Conservation (phyloP, 2,888 invertebrate genomes). For the Chesias legatella region DNA sequence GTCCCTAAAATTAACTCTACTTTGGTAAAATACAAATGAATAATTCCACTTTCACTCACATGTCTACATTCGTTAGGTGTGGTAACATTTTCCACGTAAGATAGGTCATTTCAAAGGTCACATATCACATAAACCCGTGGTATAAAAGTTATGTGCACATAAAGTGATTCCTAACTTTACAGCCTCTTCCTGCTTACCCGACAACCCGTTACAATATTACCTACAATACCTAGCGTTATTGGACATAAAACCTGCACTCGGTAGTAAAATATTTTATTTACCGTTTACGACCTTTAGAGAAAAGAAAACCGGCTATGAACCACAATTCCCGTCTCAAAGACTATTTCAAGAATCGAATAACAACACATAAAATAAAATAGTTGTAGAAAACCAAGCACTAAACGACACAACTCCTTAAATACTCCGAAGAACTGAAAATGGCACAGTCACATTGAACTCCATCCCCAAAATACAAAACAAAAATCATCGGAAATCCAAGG, state of each 20-base stretch:
- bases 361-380: too few species aligned
- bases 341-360: constrained; percentile 3
- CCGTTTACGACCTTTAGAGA: constrained; percentile 50
- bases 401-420: neutral
- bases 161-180: constrained; percentile 39
- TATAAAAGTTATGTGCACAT: too few species aligned
- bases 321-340: constrained; percentile 13
- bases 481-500: constrained; percentile 27
- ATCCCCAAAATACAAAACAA: constrained; percentile 22
- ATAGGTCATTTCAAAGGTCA: neutral
- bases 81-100: too few species aligned
- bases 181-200: constrained; percentile 55
- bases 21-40: too few species aligned
- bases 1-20: too few species aligned
- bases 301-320: constrained; percentile 31
- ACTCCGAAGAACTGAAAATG: constrained; percentile 1
- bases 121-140: too few species aligned
- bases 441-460: constrained; percentile 16
- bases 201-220: constrained; percentile 46
- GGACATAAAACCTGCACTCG: constrained; percentile 45
- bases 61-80: too few species aligned
- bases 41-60: too few species aligned
- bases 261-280: constrained; percentile 58
- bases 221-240: constrained; percentile 38
- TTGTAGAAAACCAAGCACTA: too few species aligned